Evolutionary conservation across 2,888 invertebrate species (phyloP).

Genomic region (Polydrusus tereticollis): DNA sequence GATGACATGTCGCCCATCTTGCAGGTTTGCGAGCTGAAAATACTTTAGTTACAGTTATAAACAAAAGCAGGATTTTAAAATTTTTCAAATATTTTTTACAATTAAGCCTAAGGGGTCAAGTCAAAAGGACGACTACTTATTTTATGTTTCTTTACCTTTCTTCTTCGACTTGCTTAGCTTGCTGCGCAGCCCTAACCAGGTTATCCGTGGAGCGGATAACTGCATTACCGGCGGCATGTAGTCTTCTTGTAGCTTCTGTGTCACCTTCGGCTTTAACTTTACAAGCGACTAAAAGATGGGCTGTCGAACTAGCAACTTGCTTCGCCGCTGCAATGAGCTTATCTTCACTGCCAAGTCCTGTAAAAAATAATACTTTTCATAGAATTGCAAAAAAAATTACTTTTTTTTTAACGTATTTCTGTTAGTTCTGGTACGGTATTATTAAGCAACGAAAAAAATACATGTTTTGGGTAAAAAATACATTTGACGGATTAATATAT

Average conservation of each 20-base stretch:
- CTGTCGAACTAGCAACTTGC: constrained; percentile 97
- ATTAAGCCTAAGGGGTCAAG: not conserved
- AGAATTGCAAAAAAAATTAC: not conserved
- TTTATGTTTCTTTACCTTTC: constrained; percentile 71
- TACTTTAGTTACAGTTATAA: constrained; percentile 3
- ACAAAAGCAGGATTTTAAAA: not conserved
- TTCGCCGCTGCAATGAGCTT: constrained; percentile 96
- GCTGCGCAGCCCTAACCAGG: constrained; percentile 93
- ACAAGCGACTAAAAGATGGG: constrained; percentile 97
- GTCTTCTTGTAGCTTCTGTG: constrained; percentile 90
- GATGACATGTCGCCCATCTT: no score
- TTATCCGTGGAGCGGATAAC: constrained; percentile 98
- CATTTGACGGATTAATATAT: no score
- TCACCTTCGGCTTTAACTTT: constrained; percentile 98
- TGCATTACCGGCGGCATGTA: constrained; percentile 94
- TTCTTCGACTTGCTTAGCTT: constrained; percentile 92
- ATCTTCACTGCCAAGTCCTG: constrained; percentile 87
- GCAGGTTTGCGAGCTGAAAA: no score
- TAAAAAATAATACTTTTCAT: constrained; percentile 17
- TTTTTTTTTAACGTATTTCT: no score
- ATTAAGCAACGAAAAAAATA: no score
- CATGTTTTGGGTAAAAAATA: no score
- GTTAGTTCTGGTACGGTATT: no score
- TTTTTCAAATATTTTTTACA: not conserved
- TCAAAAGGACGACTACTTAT: not conserved